Base-by-base conservation (phyloP, 2,113 vertebrate genomes). In the Bos javanicus region DNA sequence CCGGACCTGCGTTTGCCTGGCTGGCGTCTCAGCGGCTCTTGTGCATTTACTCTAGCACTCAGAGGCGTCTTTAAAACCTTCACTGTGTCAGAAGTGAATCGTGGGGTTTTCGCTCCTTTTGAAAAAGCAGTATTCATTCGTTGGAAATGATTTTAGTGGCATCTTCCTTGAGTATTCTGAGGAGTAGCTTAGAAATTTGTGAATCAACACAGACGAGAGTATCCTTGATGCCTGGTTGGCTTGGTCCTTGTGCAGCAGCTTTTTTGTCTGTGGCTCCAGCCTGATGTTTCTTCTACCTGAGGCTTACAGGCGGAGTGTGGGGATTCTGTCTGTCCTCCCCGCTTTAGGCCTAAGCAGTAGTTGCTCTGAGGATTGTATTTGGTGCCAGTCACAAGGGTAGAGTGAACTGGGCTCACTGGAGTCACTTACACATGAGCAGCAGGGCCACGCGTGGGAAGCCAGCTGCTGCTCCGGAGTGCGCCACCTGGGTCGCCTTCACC, bases 31-130 rank as follows among this genome's bases (percentile, higher is more conserved):
- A 6, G 7, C 2, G 0, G n/a, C 52, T 74, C 15, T 5, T 14
- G 5, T 39, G 6, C 6, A 0, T 12, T 39, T 19, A 48, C 17
- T 33, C 6, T 2, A 6, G 36, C 1, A 17, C 2, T 59, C 10
- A 17, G 28, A 60, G 52, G 2, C 6, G 1, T 87, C 87, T 96
- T 60, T 62, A 36, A 81, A 88, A 54, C 28, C 12, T 67, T 59
- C n/a, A 39, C 17, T 28, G 5, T n/a, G 50, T 94, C 48, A 74
- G 14, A 78, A 56, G n/a, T 4, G 39, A 59, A 3, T 23, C 59
- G 0, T 7, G 43, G 74, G 33, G 39, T 56, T 36, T 74, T 74
- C 30, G 82, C n/a, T n/a, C 21, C 43, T 81, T 89, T 94, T 82
- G 23, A 26, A 25, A 84, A 5, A 57, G 67, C 33, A 74, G 30